Evolutionary conservation across 64 coral and sea anemone species (phyloP).

Genomic region (Acropora yongei): DNA sequence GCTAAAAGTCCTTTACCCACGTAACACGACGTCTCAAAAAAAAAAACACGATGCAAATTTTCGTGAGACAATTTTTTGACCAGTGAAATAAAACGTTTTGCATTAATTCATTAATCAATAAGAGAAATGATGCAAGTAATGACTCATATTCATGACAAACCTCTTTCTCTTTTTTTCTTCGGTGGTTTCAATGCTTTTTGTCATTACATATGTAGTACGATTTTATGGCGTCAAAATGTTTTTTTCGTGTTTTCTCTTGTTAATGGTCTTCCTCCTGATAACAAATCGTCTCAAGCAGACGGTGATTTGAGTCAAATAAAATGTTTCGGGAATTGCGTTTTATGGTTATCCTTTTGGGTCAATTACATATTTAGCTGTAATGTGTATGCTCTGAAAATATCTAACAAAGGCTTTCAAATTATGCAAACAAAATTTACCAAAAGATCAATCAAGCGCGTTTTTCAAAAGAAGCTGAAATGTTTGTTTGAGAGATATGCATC

Average conservation of each 20-base stretch:
- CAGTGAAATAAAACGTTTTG: no score
- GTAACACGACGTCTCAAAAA: no score
- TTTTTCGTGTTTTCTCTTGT: neutral
- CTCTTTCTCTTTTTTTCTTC: no score
- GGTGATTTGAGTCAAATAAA: neutral
- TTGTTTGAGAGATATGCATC: conserved; percentile 29
- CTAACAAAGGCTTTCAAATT: neutral
- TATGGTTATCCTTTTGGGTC: conserved; percentile 1
- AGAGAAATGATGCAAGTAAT: no score
- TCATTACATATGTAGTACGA: neutral
- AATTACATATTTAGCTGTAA: neutral
- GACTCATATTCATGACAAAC: no score
- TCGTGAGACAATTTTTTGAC: no score
- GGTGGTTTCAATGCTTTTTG: neutral
- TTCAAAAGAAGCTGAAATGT: conserved; percentile 1
- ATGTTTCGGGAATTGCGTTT: neutral
- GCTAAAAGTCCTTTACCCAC: no score
- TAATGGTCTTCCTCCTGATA: conserved; percentile 17
- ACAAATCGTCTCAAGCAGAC: neutral
- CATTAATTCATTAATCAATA: no score
- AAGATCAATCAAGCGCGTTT: conserved; percentile 2
- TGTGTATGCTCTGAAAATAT: neutral
- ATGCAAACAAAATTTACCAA: neutral
- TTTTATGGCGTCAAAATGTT: conserved; percentile 17
- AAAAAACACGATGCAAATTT: no score